A percentile compares a stretch with the other conserved stretches of the same genome.
Evolutionary conservation across 2,113 vertebrate species (phyloP).

Genomic region (Haemorhous mexicanus): DNA sequence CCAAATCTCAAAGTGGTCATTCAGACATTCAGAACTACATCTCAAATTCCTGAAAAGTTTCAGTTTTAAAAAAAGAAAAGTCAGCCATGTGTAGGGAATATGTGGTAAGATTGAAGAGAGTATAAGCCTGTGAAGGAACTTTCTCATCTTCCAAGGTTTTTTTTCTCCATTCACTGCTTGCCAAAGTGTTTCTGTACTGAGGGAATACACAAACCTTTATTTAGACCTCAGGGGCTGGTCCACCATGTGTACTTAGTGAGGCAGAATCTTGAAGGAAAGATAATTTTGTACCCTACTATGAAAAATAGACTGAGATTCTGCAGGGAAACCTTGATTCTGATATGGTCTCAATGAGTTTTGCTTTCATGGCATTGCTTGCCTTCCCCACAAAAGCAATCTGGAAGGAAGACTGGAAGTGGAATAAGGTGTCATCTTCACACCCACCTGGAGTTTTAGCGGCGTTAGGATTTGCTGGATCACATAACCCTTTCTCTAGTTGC

Average conservation of each 20-base stretch:
- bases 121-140: neutral
- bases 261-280: neutral
- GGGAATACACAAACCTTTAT: neutral
- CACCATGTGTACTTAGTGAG: neutral
- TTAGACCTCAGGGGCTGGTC: neutral
- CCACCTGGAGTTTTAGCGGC: neutral
- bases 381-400: neutral
- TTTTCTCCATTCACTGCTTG: neutral
- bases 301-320: neutral
- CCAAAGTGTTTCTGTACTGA: neutral
- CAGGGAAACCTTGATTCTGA: neutral
- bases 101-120: neutral
- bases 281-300: neutral
- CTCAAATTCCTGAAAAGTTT: neutral
- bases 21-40: neutral
- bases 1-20: neutral
- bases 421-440: neutral
- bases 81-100: neutral
- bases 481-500: neutral
- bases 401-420: neutral
- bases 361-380: neutral
- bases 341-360: neutral
- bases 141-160: neutral
- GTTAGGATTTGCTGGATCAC: neutral
- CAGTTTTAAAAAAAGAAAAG: neutral